phyloP scores from a whole-genome alignment of 2,113 vertebrate genomes.

The Baryphthengus martii region DNA sequence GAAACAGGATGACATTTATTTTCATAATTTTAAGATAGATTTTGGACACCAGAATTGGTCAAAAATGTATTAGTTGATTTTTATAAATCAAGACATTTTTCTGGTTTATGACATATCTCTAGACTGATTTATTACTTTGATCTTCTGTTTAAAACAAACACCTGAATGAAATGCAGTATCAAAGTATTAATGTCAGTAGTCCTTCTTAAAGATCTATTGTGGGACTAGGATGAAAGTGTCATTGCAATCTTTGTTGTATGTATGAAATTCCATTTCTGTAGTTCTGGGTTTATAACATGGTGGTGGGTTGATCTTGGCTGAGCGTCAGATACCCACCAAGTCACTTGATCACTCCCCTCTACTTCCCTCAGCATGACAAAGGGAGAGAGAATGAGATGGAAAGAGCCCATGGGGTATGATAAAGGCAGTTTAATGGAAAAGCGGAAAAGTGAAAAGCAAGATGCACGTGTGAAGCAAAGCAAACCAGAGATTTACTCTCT shows the following conservation, averaged over 20 bases:
- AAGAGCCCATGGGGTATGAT: no score
- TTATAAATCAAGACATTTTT: neutral
- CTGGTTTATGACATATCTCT: neutral
- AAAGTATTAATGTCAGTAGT: fast-evolving
- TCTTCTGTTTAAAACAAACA: neutral
- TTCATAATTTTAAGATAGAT: neutral
- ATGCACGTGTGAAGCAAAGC: no score
- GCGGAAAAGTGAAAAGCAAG: no score
- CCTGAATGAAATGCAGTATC: neutral
- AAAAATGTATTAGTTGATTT: neutral
- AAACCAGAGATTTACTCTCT: no score
- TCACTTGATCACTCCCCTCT: no score
- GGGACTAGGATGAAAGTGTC: neutral
- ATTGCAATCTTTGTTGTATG: neutral
- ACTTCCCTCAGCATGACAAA: no score
- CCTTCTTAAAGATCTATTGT: neutral
- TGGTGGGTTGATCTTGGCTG: no score
- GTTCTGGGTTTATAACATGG: neutral
- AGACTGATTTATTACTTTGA: neutral
- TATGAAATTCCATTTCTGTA: neutral
- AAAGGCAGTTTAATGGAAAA: no score
- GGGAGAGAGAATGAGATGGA: no score
- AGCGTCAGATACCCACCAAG: no score
- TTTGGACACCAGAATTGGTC: neutral
- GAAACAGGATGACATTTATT: neutral